Base-by-base conservation (phyloP, 2,888 invertebrate species). In the Drosophila falleni region DNA sequence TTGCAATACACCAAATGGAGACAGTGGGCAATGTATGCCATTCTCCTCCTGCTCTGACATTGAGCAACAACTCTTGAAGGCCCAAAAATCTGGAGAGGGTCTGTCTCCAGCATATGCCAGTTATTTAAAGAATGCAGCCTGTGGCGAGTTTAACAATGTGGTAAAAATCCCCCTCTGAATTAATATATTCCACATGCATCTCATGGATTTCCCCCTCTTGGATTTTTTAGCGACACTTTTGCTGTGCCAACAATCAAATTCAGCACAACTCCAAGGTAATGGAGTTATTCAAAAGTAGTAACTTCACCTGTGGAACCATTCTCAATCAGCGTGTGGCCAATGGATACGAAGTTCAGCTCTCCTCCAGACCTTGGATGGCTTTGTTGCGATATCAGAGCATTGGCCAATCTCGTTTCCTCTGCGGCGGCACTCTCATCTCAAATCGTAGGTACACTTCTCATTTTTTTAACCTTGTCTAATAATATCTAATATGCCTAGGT, bases 351-450 rank as follows among this genome's bases (percentile, higher is more conserved):
- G 90, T 90, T 2, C 76, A 80, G 19, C 62, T 90, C 16, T 89
- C 84, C 26, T 81, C 82, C 6, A 78, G 82, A 6, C 90, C 90
- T 5, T 90, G 90, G 90, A 90, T 90, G 90, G 82, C 81, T 2
- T 35, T 90, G 55, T 68, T 90, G 3, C 77, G 78, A 3, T 90
- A 90, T 49, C 64, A 72, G 9, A 79, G 65, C 10, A 23, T 74
- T 15, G 67, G 59, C 0, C 61, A 79, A 15, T 29, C 73, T 5
- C 74, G 77, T 3, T 90, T 79, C 23, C 82, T 81, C 0, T 90
- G 90, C 61, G 89, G 89, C n/a, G 90, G 88, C 6, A 76, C 89
- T 1, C 49, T 90, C 0, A 90, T 90, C 26, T 74, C 78, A 0
- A 77, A 81, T 11, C 88, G 90, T 86, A 56, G 9, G 83, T 67